phyloP scores from a whole-genome alignment of 1,140 invertebrate species.

The Drosophila erecta region DNA sequence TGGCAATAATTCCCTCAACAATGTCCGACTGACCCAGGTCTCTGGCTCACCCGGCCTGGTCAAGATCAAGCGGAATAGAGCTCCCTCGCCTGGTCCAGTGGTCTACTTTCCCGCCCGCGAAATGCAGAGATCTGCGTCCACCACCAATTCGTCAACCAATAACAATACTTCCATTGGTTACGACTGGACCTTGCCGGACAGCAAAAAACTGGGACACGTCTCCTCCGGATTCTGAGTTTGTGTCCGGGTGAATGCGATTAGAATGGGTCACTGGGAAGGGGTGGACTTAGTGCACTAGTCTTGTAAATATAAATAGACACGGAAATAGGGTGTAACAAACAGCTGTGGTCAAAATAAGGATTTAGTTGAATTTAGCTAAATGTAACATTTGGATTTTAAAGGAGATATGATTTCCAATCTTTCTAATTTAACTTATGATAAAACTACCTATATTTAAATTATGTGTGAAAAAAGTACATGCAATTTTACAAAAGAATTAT shows the following conservation, averaged over 20 bases:
- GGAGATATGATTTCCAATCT: not conserved
- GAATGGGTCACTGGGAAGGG: slow-evolving; percentile 1
- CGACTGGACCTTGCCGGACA: slow-evolving; percentile 71
- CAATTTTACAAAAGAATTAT: too few species aligned
- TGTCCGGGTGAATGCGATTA: not conserved
- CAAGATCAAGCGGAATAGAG: slow-evolving; percentile 79
- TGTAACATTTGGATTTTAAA: not conserved
- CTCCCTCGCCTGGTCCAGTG: slow-evolving; percentile 87
- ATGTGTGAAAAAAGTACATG: too few species aligned
- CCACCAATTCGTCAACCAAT: slow-evolving; percentile 67
- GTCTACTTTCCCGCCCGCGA: slow-evolving; percentile 88
- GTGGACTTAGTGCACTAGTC: slow-evolving; percentile 30
- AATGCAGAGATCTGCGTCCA: slow-evolving; percentile 69
- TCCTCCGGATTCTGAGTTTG: slow-evolving; percentile 72
- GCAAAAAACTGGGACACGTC: slow-evolving; percentile 71
- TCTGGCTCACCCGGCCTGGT: slow-evolving; percentile 71
- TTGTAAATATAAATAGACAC: slow-evolving; percentile 25
- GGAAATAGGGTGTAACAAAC: slow-evolving; percentile 1
- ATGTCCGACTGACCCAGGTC: slow-evolving; percentile 70
- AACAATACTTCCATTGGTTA: slow-evolving; percentile 76
- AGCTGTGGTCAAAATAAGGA: slow-evolving; percentile 2
- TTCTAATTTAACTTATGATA: not conserved
- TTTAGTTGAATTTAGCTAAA: not conserved
- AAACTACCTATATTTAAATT: too few species aligned
- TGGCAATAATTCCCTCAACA: slow-evolving; percentile 82